Percentiles rank a stretch among this genome's conserved stretches.
These are phyloP conservation scores for Leptinotarsa tumamoca DNA, from an alignment of 2,888 invertebrate genomes.

Conservation along the genomic window DNA sequence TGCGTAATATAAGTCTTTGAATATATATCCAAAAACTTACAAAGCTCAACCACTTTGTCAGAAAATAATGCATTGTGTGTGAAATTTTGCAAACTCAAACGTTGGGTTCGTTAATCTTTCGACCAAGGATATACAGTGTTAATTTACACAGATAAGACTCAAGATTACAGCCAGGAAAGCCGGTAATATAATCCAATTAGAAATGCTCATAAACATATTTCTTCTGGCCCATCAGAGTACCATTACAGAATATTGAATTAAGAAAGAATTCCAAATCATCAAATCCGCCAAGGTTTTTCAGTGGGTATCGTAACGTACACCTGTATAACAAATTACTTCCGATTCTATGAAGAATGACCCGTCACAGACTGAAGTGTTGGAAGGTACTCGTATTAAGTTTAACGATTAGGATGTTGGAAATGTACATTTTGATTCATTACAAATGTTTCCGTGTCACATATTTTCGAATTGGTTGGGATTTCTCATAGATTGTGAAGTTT, in stretches of 20 bases:
- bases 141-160: neutral
- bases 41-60: too few species aligned
- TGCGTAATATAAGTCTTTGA: too few species aligned
- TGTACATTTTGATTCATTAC: too few species aligned
- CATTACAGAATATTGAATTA: conserved; percentile 2
- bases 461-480: too few species aligned
- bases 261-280: conserved; percentile 1
- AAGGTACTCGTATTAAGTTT: neutral
- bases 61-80: too few species aligned
- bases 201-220: neutral
- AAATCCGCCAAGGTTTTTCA: neutral
- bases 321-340: neutral
- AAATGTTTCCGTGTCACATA: too few species aligned
- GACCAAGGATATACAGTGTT: neutral
- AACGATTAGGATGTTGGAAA: neutral
- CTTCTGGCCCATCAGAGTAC: neutral
- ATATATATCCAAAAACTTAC: too few species aligned
- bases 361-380: neutral
- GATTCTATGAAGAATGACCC: conserved; percentile 6
- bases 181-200: neutral
- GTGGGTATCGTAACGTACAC: neutral
- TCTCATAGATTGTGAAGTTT: too few species aligned
- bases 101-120: too few species aligned
- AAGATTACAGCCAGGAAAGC: neutral
- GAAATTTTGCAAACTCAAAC: too few species aligned